A percentile compares a stretch with the other conserved stretches of the same genome.
phyloP scores from a whole-genome alignment of 2,113 vertebrate species.

The Lonchura striata region DNA sequence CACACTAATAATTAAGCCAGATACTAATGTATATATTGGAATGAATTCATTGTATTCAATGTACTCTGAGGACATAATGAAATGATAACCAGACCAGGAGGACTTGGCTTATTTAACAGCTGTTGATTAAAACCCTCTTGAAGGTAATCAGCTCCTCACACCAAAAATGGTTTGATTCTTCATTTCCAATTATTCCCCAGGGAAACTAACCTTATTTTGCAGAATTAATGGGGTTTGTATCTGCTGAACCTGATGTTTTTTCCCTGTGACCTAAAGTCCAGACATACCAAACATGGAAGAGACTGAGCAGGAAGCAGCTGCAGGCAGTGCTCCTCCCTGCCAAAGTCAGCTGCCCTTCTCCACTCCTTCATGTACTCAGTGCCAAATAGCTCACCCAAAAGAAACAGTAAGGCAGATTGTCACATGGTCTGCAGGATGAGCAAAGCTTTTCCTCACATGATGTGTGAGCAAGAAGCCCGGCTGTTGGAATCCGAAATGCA shows the following conservation, averaged over 20 bases:
- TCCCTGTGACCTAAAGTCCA: conserved; percentile 11
- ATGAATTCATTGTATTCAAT: not conserved
- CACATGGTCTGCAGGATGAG: not conserved
- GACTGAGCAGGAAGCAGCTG: conserved; percentile 10
- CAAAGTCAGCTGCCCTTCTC: conserved; percentile 23
- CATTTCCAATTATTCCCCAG: not conserved
- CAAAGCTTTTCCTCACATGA: conserved; percentile 2
- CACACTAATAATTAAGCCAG: not conserved
- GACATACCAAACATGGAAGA: not conserved
- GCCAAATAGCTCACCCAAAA: not conserved
- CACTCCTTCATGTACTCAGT: not conserved
- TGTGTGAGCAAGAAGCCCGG: not conserved
- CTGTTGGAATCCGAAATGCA: not conserved
- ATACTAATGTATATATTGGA: not conserved
- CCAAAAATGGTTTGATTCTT: not conserved
- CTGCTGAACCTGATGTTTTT: not conserved
- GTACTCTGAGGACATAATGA: not conserved
- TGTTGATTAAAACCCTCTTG: not conserved
- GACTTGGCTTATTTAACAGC: not conserved
- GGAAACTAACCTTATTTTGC: not conserved
- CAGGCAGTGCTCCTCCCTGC: not conserved
- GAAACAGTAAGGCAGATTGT: not conserved
- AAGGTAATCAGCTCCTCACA: not conserved
- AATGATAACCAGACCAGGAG: not conserved
- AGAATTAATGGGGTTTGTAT: not conserved